These are phyloP conservation scores for Sibirionetta formosa DNA, from an alignment of 2,797 vertebrate genomes.

Conservation along the genomic window DNA sequence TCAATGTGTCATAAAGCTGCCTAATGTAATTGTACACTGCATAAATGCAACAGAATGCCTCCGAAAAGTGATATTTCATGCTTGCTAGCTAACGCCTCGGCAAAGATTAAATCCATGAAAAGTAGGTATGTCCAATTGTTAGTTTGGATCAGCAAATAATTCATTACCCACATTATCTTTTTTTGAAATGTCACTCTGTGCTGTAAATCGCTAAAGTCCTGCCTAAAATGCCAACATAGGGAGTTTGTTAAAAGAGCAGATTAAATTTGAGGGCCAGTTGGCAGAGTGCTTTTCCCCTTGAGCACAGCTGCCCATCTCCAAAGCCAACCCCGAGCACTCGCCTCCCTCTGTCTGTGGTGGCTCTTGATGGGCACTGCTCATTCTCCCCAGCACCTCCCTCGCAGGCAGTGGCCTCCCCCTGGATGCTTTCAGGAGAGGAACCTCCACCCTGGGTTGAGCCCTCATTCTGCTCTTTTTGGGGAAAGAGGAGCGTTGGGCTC, in stretches of 20 bases:
- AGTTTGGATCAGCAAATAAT: constrained; percentile 68
- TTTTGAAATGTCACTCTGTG: constrained; percentile 14
- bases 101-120: constrained; percentile 64
- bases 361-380: accelerated
- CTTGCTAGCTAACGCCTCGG: constrained; percentile 54
- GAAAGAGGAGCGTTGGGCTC: accelerated
- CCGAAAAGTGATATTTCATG: constrained; percentile 62
- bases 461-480: background rate
- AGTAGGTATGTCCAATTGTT: constrained; percentile 74
- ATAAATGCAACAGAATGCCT: constrained; percentile 65
- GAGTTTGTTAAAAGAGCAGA: constrained; percentile 6
- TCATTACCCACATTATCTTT: constrained; percentile 66
- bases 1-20: constrained; percentile 70
- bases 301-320: background rate
- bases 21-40: constrained; percentile 66
- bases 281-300: background rate
- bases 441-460: accelerated
- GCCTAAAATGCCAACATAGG: background rate
- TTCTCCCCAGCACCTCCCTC: background rate
- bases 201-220: constrained; percentile 45
- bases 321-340: background rate
- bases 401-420: background rate
- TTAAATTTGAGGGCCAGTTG: constrained; percentile 41
- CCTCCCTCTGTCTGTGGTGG: background rate
- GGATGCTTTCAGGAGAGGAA: background rate